phyloP scores from a whole-genome alignment of 1,140 invertebrate genomes.

The Solenopsis fugax region DNA sequence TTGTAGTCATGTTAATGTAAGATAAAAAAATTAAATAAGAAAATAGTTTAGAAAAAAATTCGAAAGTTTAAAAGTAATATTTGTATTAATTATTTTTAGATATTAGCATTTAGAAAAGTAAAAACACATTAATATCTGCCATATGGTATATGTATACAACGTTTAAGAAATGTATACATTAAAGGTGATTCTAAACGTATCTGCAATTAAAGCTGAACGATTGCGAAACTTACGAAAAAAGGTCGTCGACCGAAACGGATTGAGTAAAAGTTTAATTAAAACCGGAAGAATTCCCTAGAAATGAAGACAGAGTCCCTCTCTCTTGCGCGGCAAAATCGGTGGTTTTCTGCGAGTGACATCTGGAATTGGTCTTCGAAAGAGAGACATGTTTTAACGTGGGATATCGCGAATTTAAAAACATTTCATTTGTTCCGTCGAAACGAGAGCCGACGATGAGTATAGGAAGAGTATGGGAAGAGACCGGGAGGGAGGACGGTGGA shows the following conservation, averaged over 20 bases:
- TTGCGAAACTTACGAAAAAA: slow-evolving; percentile 3
- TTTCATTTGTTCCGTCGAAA: slow-evolving; percentile 58
- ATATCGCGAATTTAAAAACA: slow-evolving; percentile 74
- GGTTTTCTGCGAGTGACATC: slow-evolving; percentile 73
- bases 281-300: slow-evolving; percentile 62
- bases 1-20: neutral
- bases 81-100: slow-evolving; percentile 3
- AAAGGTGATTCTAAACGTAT: neutral
- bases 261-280: slow-evolving; percentile 80
- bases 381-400: slow-evolving; percentile 67
- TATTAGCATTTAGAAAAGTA: neutral
- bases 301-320: slow-evolving; percentile 48
- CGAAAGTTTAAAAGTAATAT: neutral
- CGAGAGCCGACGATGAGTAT: slow-evolving; percentile 2
- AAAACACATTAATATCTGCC: too few relatives aligned
- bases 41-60: neutral
- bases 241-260: slow-evolving; percentile 32
- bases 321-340: slow-evolving; percentile 55
- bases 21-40: neutral
- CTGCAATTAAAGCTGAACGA: slow-evolving; percentile 22
- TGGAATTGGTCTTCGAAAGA: slow-evolving; percentile 70
- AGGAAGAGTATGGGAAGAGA: neutral
- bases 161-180: neutral
- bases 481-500: slow-evolving; percentile 34
- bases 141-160: neutral